Evolutionary conservation across 2,113 vertebrate species (phyloP).

Genomic region (Podilymbus podiceps): DNA sequence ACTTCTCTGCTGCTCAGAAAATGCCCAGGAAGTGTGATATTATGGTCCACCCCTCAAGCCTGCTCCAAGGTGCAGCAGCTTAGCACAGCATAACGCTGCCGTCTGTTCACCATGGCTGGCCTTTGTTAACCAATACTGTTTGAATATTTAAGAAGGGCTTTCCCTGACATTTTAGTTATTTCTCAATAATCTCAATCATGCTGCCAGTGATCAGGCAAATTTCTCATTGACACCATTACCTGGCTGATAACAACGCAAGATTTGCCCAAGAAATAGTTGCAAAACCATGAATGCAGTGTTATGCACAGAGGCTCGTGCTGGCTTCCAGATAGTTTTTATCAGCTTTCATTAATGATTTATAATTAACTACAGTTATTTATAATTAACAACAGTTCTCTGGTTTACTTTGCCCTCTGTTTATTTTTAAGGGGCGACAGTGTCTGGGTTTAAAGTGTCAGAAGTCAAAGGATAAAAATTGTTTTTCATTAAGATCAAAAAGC

Average conservation of each 20-base stretch:
- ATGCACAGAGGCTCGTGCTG: background rate
- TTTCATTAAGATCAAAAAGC: background rate
- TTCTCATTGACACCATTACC: background rate
- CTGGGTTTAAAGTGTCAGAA: background rate
- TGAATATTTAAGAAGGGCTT: background rate
- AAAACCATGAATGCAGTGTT: background rate
- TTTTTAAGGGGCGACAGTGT: background rate
- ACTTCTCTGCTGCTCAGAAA: slow-evolving; percentile 9
- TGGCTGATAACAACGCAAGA: background rate
- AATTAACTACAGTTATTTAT: background rate
- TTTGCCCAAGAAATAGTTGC: background rate
- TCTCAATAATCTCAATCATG: background rate
- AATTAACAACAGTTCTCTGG: background rate
- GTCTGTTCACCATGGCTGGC: background rate
- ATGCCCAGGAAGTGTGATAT: background rate
- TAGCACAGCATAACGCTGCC: background rate
- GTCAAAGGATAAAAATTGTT: background rate
- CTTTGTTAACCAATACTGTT: background rate
- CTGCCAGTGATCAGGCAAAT: background rate
- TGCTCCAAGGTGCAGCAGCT: background rate
- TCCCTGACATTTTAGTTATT: background rate
- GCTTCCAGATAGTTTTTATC: background rate
- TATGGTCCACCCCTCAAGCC: background rate
- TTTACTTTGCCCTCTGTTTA: background rate
- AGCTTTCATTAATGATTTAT: background rate